These are phyloP conservation scores for Pteropus alecto DNA, from an alignment of 2,113 vertebrate genomes.

Conservation along the genomic window DNA sequence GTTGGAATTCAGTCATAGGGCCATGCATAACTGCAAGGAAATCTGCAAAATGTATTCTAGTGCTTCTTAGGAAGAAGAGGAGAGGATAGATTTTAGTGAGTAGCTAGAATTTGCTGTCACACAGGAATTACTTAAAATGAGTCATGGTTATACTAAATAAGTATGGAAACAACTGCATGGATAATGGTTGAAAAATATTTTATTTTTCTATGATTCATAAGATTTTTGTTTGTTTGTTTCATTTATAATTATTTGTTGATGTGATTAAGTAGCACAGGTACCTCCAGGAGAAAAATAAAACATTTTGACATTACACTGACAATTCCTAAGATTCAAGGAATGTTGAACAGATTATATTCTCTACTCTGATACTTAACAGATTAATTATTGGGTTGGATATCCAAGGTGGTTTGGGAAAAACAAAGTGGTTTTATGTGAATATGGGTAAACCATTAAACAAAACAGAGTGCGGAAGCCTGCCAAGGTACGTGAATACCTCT, in stretches of 20 bases:
- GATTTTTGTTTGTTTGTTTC: not conserved
- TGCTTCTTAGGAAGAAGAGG: not conserved
- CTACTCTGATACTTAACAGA: conserved; percentile 25
- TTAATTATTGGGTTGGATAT: conserved; percentile 47
- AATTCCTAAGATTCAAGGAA: conserved; percentile 33
- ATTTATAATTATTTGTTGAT: conserved; percentile 55
- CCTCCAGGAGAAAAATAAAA: conserved; percentile 29
- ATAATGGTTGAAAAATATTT: not conserved
- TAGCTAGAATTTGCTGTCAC: not conserved
- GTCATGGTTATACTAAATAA: not conserved
- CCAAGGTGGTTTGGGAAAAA: conserved; percentile 56
- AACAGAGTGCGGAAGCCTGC: conserved; percentile 55
- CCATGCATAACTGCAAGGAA: not conserved
- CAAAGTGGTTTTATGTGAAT: conserved; percentile 52
- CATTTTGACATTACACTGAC: conserved; percentile 56
- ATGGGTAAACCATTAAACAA: conserved; percentile 44
- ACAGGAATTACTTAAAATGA: not conserved
- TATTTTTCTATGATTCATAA: conserved; percentile 17
- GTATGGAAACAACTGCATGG: not conserved
- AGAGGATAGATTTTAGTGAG: not conserved
- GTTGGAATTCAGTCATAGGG: not conserved
- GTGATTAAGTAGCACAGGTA: conserved; percentile 49
- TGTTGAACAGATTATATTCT: conserved; percentile 45
- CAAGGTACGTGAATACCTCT: conserved; percentile 49
- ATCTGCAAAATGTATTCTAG: not conserved